Evolutionary conservation across 1,140 invertebrate genomes (phyloP), one percentile per base, ranked within the genome.

Genomic region (Habropoda laboriosa): DNA sequence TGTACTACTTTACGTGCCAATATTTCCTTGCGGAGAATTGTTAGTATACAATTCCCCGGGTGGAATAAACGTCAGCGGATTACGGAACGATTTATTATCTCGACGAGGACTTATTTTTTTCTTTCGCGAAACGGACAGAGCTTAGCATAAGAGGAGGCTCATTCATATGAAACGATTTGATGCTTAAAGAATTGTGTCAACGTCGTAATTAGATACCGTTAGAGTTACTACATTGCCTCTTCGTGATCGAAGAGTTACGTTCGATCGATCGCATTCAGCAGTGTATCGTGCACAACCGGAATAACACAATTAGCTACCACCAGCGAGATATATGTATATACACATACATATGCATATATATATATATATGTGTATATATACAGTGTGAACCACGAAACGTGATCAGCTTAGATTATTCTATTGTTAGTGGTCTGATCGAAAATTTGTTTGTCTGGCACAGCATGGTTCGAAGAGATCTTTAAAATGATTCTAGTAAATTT

Each of bases 151-250:
- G 27, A 18, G 38, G 68, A 58, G 38, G 53, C 49, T 73, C 71
- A 73, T 73, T 73, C 71, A 73, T 73, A 61, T 61, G 57, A 73
- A 73, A 73, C 35, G 45, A 75, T 66, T 53, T 32, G 35, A 42
- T 30, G 49, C 32, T 30, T 32, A n/a, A 55, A 45, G 60, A 75
- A 75, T 64, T 66, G 73, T 75, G 73, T 66, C 57, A 75, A 53
- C 60, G 12, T 75, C 27, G 73, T 55, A 75, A 75, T 75, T 75
- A 55, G 35, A 75, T 75, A 75, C 73, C 73, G 73, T 75, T 75
- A 75, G 60, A 13, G 49, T 53, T 75, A 64, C 61, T 75, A 66
- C 21, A 66, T 47, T 16, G 30, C 32, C 30, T 35, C 35, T 16
- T 57, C 67, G 58, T 32, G 60, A 75, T 75, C 47, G 49, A 67